Base-by-base conservation (phyloP, 2,113 vertebrate species). In the Vicugna pacos region DNA sequence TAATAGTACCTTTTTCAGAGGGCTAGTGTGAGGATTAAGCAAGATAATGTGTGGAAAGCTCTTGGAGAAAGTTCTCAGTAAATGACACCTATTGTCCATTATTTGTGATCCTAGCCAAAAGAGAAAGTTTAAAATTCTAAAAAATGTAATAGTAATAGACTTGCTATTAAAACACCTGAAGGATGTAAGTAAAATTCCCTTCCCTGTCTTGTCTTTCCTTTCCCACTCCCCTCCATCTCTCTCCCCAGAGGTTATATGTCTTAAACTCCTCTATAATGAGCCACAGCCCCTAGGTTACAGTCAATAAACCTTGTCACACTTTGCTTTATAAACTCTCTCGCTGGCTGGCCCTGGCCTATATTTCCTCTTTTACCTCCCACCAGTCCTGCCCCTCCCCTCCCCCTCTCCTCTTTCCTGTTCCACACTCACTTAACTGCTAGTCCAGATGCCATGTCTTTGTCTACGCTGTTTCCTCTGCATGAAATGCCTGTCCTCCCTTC, bases 71-170 rank as follows among this genome's bases (percentile, higher is more conserved):
- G 54, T 13, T n/a, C 30, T 76, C 22, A 65, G 15, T 62, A 86
- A 82, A 67, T 35, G 54, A 48, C 28, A 92, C 75, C 10, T 17
- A 19, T 62, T 54, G 80, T 46, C 64, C 67, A 14, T 35, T 70
- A 75, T 13, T 73, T 93, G 75, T 1, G 38, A 87, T 64, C 26
- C 75, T 72, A 22, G 28, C 48, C 38, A 82, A 88, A 42, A 75
- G 0, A 90, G 35, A 88, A 67, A 80, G 79, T 70, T 88, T 87
- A 73, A 93, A 77, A 88, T 67, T 70, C 60, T 77, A 32, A 77
- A 48, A 54, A 35, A 28, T 22, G 14, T 22, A 67, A 62, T 16
- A 60, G 35, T 24, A 58, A 62, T 76, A 48, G 64, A 76, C 4
- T 56, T 62, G 24, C 64, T 69, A 19, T 22, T 42, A 76, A 64